A percentile compares a stretch with the other conserved stretches of the same genome.
These are phyloP conservation scores for Caranx ignobilis DNA, from an alignment of 2,113 vertebrate genomes.

Conservation along the genomic window DNA sequence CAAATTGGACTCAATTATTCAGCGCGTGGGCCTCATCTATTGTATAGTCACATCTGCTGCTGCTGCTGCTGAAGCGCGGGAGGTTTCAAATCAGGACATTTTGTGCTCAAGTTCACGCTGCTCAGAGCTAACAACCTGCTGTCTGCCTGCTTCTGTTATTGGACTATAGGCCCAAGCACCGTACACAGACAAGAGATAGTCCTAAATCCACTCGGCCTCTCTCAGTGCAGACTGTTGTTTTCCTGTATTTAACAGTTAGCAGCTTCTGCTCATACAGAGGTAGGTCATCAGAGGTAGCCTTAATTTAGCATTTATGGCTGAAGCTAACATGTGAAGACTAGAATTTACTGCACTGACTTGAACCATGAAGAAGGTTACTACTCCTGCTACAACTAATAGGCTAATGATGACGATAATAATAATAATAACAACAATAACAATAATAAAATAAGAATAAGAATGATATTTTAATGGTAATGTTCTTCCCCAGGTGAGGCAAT, in stretches of 20 bases:
- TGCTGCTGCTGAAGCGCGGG: conserved; percentile 82
- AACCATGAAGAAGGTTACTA: background rate
- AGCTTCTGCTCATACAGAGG: too few species aligned
- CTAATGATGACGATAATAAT: background rate
- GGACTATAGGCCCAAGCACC: too few species aligned
- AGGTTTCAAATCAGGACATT: conserved; percentile 69
- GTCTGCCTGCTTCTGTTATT: background rate
- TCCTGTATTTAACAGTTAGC: too few species aligned
- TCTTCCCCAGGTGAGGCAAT: background rate
- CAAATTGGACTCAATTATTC: conserved; percentile 82
- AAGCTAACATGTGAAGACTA: background rate
- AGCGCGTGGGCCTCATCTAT: conserved; percentile 68
- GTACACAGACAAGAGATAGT: background rate
- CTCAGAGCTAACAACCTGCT: background rate
- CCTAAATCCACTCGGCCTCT: too few species aligned
- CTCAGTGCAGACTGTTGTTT: background rate
- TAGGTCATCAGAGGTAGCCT: background rate
- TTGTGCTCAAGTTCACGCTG: conserved; percentile 25
- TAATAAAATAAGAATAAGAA: too few species aligned
- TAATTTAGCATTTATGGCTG: background rate
- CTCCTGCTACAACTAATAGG: too few species aligned
- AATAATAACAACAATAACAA: background rate
- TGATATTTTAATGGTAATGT: too few species aligned
- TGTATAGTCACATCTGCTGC: conserved; percentile 82
- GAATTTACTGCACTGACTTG: background rate